Percentiles rank a stretch among this genome's conserved stretches.
These are phyloP conservation scores for Orthosia gracilis DNA, from an alignment of 2,888 invertebrate genomes.

Conservation along the genomic window DNA sequence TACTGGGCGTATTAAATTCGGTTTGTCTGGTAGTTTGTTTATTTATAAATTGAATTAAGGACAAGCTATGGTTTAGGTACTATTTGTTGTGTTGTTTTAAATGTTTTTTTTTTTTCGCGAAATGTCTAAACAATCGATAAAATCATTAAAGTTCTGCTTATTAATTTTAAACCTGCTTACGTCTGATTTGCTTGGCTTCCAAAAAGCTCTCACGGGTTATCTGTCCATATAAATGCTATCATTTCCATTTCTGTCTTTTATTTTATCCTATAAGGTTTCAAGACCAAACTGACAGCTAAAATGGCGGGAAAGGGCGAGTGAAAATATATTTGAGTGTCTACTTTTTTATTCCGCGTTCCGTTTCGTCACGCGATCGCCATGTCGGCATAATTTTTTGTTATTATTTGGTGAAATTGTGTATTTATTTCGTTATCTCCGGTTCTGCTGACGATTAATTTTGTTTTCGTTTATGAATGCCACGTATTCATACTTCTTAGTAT, in stretches of 20 bases:
- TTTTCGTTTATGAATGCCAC: constrained; percentile 47
- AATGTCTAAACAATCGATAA: not conserved
- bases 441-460: constrained; percentile 66
- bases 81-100: not conserved
- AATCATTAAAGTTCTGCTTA: not conserved
- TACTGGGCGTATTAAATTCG: constrained; percentile 18
- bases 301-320: constrained; percentile 60
- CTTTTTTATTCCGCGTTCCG: constrained; percentile 64
- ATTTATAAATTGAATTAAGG: constrained; percentile 10
- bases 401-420: constrained; percentile 65
- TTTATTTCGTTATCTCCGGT: constrained; percentile 66
- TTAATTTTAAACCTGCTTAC: not conserved
- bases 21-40: constrained; percentile 27
- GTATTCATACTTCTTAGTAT: constrained; percentile 46
- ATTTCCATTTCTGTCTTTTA: not conserved
- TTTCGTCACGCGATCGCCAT: constrained; percentile 70
- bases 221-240: not conserved
- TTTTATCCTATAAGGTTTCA: not conserved
- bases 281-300: constrained; percentile 40
- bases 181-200: not conserved
- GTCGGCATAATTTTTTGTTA: constrained; percentile 64
- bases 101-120: constrained; percentile 6
- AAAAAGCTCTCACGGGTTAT: constrained; percentile 1
- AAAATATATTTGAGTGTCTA: constrained; percentile 56
- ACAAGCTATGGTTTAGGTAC: not conserved